phyloP scores from a whole-genome alignment of 2,888 invertebrate species.

The Heliconius erato region DNA sequence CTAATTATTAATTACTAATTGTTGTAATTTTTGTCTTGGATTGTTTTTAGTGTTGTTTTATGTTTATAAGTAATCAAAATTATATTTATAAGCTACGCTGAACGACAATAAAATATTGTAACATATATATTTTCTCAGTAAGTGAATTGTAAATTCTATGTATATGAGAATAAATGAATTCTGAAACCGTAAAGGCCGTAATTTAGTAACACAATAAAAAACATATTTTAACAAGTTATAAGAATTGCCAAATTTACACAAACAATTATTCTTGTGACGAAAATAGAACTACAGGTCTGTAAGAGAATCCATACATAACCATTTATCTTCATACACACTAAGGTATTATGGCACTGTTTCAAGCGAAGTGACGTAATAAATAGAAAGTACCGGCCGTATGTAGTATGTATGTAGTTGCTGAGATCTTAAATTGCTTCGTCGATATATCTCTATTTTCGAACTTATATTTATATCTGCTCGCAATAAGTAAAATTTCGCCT shows the following conservation, averaged over 20 bases:
- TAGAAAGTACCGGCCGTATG: conserved; percentile 1
- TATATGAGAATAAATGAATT: too few species aligned
- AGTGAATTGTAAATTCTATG: too few species aligned
- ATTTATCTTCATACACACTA: conserved; percentile 1
- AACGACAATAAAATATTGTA: too few species aligned
- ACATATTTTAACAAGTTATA: neutral
- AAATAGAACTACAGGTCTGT: neutral
- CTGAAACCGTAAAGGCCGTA: too few species aligned
- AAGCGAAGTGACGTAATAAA: neutral
- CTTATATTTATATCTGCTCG: neutral
- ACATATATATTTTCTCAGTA: too few species aligned
- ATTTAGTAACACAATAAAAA: neutral
- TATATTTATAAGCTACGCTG: too few species aligned
- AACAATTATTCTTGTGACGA: neutral
- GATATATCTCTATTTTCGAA: neutral
- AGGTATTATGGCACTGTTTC: conserved; percentile 12
- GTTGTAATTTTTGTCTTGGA: too few species aligned
- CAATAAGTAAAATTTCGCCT: neutral
- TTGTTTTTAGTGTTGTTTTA: too few species aligned
- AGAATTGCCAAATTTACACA: neutral
- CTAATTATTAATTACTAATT: too few species aligned
- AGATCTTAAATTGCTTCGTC: neutral
- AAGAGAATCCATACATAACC: conserved; percentile 7
- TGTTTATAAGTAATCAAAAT: too few species aligned
- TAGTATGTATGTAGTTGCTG: neutral